A percentile compares a stretch with the other conserved stretches of the same genome.
Evolutionary conservation across 2,113 vertebrate genomes (phyloP).

Genomic region (Ammodytes dubius): DNA sequence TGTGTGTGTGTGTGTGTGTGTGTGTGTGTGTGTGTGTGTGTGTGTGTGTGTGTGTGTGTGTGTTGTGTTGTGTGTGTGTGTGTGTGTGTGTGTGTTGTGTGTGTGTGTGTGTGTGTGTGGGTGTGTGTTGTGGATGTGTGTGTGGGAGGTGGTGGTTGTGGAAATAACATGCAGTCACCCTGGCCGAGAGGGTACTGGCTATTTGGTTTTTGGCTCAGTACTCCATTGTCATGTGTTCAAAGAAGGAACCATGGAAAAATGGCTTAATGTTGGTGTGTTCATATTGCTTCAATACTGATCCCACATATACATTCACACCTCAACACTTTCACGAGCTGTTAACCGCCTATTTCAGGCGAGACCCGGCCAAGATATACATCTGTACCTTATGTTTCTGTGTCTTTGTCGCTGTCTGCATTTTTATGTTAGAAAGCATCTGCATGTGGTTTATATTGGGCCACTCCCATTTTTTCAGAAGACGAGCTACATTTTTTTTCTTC

Average conservation of each 20-base stretch:
- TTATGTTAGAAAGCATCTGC: slow-evolving; percentile 61
- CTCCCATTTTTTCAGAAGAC: slow-evolving; percentile 54
- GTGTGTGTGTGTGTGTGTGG: slow-evolving; percentile 34
- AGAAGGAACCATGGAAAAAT: not conserved
- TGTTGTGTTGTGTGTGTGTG: slow-evolving; percentile 34
- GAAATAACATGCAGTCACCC: slow-evolving; percentile 69
- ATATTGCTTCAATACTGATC: slow-evolving; percentile 3
- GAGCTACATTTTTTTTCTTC: slow-evolving; percentile 46
- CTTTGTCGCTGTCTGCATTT: slow-evolving; percentile 30
- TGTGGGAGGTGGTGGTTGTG: slow-evolving; percentile 48
- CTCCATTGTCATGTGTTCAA: slow-evolving; percentile 9
- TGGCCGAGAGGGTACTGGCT: slow-evolving; percentile 27
- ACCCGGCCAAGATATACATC: slow-evolving; percentile 39
- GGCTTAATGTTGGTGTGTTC: slow-evolving; percentile 22
- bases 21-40: slow-evolving; percentile 38
- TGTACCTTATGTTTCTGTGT: slow-evolving; percentile 21
- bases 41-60: slow-evolving; percentile 14
- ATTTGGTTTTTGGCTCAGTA: slow-evolving; percentile 37
- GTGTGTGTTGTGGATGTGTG: slow-evolving; percentile 23
- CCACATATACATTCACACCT: slow-evolving; percentile 14
- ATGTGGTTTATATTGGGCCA: slow-evolving; percentile 56
- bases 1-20: slow-evolving; percentile 33
- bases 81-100: slow-evolving; percentile 33
- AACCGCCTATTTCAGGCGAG: slow-evolving; percentile 10
- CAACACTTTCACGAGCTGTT: slow-evolving; percentile 15